Percentiles rank a stretch among this genome's conserved stretches.
phyloP scores from a whole-genome alignment of 2,113 vertebrate genomes.

The Chaetodon trifascialis region DNA sequence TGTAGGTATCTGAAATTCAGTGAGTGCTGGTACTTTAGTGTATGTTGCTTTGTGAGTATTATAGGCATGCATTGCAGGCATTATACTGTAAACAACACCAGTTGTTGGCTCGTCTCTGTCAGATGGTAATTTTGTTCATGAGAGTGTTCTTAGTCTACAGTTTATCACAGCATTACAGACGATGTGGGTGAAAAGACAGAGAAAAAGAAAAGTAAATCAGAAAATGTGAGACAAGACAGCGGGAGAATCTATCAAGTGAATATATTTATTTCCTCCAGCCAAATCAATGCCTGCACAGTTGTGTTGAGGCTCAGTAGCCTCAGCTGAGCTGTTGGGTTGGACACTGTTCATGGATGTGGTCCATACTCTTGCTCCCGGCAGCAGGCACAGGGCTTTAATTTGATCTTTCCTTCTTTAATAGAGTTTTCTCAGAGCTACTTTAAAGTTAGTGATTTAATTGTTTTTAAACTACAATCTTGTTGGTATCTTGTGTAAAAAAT shows the following conservation, averaged over 20 bases:
- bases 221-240: slow-evolving; percentile 5
- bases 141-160: neutral
- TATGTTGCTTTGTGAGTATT: neutral
- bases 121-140: neutral
- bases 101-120: neutral
- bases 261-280: slow-evolving; percentile 22
- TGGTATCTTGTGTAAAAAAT: neutral
- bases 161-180: slow-evolving; percentile 4
- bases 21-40: neutral
- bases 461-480: neutral
- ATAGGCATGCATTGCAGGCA: neutral
- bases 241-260: slow-evolving; percentile 26
- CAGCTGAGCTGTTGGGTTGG: neutral
- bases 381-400: neutral
- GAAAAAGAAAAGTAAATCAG: neutral
- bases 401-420: neutral
- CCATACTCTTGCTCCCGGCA: neutral
- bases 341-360: slow-evolving; percentile 14
- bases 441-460: neutral
- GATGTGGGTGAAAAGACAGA: neutral
- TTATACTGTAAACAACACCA: neutral
- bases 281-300: slow-evolving; percentile 26
- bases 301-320: slow-evolving; percentile 1
- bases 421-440: neutral
- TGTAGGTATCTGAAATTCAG: neutral